Base-by-base conservation (phyloP, 2,888 invertebrate genomes). In the Microctonus brassicae region DNA sequence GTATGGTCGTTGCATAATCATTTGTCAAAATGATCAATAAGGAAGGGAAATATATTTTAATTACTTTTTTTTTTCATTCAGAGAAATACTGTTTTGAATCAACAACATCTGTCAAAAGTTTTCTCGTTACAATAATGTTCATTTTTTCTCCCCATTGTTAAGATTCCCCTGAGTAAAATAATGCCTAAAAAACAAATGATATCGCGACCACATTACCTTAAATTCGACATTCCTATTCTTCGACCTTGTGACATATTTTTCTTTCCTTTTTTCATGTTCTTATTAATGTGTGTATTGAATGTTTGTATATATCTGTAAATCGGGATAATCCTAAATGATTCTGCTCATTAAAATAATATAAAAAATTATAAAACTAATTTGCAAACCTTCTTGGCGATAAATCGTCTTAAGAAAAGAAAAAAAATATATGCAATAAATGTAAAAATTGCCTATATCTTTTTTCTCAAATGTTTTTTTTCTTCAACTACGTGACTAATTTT, bases 171-270 rank as follows among this genome's bases (percentile, higher is more conserved):
- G n/a, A n/a, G n/a, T n/a, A n/a, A n/a, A n/a, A n/a, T n/a, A n/a
- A n/a, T n/a, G n/a, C n/a, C n/a, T n/a, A n/a, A n/a, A 7, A 61
- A 36, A 2, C 10, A 10, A 10, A 67, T 24, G 69, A 62, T 74
- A 52, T 75, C 73, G 74, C 74, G 74, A 74, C 69, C 70, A 72
- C 75, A 75, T 72, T 75, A 75, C 70, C 71, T 75, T 17, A 60
- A 73, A 73, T 65, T 74, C 73, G 73, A 77, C 74, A 73, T 71
- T 71, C 74, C 72, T 70, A 71, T 72, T 57, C 24, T 73, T 68
- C 71, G 55, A 70, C 70, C 42, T 73, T 47, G 70, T 76, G 42
- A 68, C 47, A 62, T n/a, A n/a, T n/a, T n/a, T n/a, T n/a, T n/a
- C n/a, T n/a, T 70, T 26, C 64, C 63, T 62, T 61, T 72, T 53